A percentile compares a stretch with the other conserved stretches of the same genome.
Conservation (phyloP, 2,113 vertebrate genomes). For the Cheirogaleus medius region DNA sequence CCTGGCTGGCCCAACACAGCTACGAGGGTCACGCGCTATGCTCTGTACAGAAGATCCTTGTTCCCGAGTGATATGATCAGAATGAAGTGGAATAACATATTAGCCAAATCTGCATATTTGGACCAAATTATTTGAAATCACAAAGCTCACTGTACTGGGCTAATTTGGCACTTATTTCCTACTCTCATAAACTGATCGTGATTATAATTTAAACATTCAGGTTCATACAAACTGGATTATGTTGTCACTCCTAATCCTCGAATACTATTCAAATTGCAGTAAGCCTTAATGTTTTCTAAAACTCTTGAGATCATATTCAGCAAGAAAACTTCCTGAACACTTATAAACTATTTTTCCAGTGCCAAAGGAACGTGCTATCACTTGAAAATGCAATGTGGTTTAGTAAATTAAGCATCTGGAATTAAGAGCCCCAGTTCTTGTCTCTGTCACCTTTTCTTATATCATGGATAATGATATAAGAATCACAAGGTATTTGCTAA, state of each 20-base stretch:
- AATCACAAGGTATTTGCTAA: background rate
- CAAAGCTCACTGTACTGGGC: constrained; percentile 74
- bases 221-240: constrained; percentile 28
- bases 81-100: constrained; percentile 60
- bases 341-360: constrained; percentile 46
- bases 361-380: background rate
- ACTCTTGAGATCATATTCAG: constrained; percentile 50
- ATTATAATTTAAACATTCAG: constrained; percentile 23
- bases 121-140: constrained; percentile 19
- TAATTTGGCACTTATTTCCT: constrained; percentile 61
- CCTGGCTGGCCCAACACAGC: constrained; percentile 74
- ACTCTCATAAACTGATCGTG: background rate
- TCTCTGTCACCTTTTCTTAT: background rate
- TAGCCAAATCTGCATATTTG: background rate
- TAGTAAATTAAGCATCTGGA: background rate
- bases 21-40: constrained; percentile 76
- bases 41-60: constrained; percentile 85
- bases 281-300: constrained; percentile 35
- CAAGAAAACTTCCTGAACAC: constrained; percentile 11
- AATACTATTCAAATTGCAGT: constrained; percentile 56
- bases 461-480: background rate
- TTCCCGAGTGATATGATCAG: constrained; percentile 82
- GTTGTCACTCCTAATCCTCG: constrained; percentile 73
- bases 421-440: background rate
- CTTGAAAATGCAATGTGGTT: background rate